Evolutionary conservation across 64 coral and sea anemone genomes (phyloP), one percentile per base, ranked within the genome.

Genomic region (Trachythela sp.): DNA sequence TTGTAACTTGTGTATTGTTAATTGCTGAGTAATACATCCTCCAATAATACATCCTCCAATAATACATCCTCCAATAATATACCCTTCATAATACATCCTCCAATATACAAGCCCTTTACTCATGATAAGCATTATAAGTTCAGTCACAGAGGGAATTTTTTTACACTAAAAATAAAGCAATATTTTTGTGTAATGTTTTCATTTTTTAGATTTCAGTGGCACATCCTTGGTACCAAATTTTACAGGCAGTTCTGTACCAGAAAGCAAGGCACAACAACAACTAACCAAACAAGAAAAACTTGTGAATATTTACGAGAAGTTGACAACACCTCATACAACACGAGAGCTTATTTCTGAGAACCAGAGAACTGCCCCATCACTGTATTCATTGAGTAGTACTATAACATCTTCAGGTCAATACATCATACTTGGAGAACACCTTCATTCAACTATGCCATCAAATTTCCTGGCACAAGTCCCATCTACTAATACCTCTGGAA

Each of bases 341-440:
- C 56, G 22, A n/a, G 56, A 45, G 42, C 42, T 45, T 45, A 68
- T 80, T 37, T 18, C 75, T 14, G 75, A 80, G 1, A 80, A 80
- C 33, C 75, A 80, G 33, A 80, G 1, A 37, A 35, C 33, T 9
- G 75, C 75, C 31, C 75, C 75, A 36, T 80, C 75, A 0, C 8
- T 80, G 17, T 80, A 80, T 80, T 80, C 75, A 80, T 30, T 80
- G 13, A 80, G 75, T 80, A 29, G 27, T 14, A 35, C 75, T 39
- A 35, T 80, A 4, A 36, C 75, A 37, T 80, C 75, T 2, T 80
- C 75, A 15, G 75, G 75, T 18, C 75, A 80, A 39, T 80, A 80
- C 20, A 80, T 80, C 5, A 30, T 80, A 80, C 75, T 80, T 15
- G 75, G 75, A 30, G 15, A 2, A 34, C 8, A 20, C 17, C 15